Conservation (phyloP, 2,888 invertebrate genomes). For the Hipparchia semele region DNA sequence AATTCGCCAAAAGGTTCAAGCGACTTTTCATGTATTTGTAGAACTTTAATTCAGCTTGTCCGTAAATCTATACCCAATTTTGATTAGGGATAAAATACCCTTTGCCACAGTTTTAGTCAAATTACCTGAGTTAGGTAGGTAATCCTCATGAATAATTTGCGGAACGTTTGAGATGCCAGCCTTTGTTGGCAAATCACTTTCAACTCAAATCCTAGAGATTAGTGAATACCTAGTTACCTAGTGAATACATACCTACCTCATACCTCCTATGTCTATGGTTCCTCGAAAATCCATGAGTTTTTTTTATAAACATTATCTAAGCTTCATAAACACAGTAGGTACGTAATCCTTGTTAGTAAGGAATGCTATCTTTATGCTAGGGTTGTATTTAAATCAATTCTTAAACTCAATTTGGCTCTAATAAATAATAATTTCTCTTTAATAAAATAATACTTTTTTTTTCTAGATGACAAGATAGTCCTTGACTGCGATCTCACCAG, state of each 20-base stretch:
- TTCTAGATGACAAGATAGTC: too few relatives aligned
- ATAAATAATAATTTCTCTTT: too few relatives aligned
- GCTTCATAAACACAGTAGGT: too few relatives aligned
- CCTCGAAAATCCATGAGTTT: too few relatives aligned
- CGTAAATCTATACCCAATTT: not conserved
- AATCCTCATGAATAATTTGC: slow-evolving; percentile 6
- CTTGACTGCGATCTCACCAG: too few relatives aligned
- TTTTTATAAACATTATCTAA: too few relatives aligned
- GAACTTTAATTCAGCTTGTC: not conserved
- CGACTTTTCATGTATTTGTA: not conserved
- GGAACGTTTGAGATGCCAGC: not conserved
- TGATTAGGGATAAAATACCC: not conserved
- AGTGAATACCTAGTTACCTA: not conserved
- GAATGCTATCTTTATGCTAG: too few relatives aligned
- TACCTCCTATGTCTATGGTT: too few relatives aligned
- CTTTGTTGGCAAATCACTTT: not conserved
- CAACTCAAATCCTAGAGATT: not conserved
- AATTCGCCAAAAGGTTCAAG: not conserved
- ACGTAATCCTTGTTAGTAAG: too few relatives aligned
- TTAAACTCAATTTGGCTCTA: too few relatives aligned
- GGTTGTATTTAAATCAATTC: too few relatives aligned
- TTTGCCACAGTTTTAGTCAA: not conserved
- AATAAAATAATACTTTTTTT: too few relatives aligned
- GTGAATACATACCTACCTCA: not conserved
- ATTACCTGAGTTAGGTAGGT: not conserved